Evolutionary conservation across 2,113 vertebrate species (phyloP), one percentile per base, ranked within the genome.

Genomic region (Coptodon bakossiorum): DNA sequence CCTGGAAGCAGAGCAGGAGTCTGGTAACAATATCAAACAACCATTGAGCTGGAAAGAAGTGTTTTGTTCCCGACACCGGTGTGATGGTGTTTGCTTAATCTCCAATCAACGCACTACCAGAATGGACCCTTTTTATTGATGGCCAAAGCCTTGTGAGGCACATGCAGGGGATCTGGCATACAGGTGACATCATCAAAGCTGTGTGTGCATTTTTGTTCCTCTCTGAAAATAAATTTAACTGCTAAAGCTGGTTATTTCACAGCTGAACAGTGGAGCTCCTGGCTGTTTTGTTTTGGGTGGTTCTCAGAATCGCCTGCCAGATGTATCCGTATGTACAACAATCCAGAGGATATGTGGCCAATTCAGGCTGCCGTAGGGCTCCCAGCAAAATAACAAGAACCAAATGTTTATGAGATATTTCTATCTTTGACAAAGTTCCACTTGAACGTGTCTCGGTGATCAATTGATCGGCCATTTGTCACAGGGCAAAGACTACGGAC

Each of bases 1-100:
- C 81, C 88, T 48, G 81, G 85, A 79, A 82, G 82, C 88, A 53
- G 87, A 87, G 89, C 90, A 68, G 86, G 83, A 92, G 86, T 92
- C 94, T 91, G 95, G 86, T 88, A 94, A 93, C 85, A 94, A 93
- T 93, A 95, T 93, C 90, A 92, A 93, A 93, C 89, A 89, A 85
- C 86, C 81, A 73, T 11, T 34, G 27, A 91, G 59, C 90, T 82
- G 63, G 84, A 80, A 13, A 90, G 82, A 83, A 84, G 87, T 38
- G 86, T 88, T 91, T 88, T 88, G 88, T 93, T 94, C 84, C 83
- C 73, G 8, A 80, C 84, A 82, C n/a, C 88, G 86, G 93, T 90
- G 94, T 91, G 94, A 92, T 86, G n/a, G 2, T 9, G 88, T 86
- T 82, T 88, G 50, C 87, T 71, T 6, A 59, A 63, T 80, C 57